Evolutionary conservation across 2,797 vertebrate species (phyloP), one percentile per base, ranked within the genome.

Genomic region (Zalophus californianus): DNA sequence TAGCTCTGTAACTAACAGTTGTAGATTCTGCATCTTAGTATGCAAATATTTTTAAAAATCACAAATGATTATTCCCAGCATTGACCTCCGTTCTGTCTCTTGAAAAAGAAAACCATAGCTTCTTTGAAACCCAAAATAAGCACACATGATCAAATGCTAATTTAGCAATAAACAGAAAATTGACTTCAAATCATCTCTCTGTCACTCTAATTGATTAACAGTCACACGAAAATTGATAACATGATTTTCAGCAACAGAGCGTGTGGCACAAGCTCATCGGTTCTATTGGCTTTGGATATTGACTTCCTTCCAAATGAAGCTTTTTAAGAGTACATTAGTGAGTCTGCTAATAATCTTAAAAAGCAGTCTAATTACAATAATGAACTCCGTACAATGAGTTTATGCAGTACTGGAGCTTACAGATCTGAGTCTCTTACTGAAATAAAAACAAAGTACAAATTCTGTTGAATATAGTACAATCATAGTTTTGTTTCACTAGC

Each of bases 171-270:
- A 98, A 98, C 97, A 99, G 99, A 99, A 99, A 99, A 99, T 98
- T 99, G 99, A 99, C 99, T 99, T 99, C 99, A 99, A 99, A 99
- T 99, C 99, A 99, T 99, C 99, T 99, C 98, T 98, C 99, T 98
- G 99, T 99, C 99, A 99, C 98, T 99, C 98, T 98, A 98, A 99
- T 99, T 99, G 99, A 99, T 99, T 99, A 99, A 99, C 99, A 99
- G 99, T 99, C 99, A 99, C 99, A 99, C 99, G 99, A 99, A 99
- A 99, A 99, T 99, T 99, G 99, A 99, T 99, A 99, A 99, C 99
- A 99, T 99, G 99, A 98, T 99, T 99, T 99, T 98, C 98, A 98
- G 97, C 96, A 98, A 97, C 98, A 96, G 98, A 98, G 97, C 80
- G 60, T 98, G 98, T 98, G 97, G 98, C 98, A 98, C 98, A 98